A percentile compares a stretch with the other conserved stretches of the same genome.
Conservation (phyloP, 2,888 invertebrate genomes). For the Notodonta ziczac region DNA sequence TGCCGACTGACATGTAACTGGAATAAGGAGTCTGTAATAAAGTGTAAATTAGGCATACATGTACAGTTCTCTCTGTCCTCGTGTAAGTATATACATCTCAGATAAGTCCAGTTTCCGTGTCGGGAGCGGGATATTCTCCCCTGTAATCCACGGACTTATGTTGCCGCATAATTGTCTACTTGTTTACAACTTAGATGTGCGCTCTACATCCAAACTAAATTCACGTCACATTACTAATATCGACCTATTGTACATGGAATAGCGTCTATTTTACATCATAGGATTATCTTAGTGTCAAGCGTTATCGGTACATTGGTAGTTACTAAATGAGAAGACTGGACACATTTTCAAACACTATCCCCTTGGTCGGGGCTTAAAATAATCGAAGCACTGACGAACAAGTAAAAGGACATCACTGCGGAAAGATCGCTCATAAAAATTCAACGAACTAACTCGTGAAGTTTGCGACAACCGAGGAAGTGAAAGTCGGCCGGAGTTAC, state of each 20-base stretch:
- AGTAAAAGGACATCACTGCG: constrained; percentile 5
- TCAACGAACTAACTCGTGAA: constrained; percentile 29
- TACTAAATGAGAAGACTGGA: constrained; percentile 22
- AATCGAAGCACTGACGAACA: constrained; percentile 6
- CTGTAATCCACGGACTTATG: constrained; percentile 14
- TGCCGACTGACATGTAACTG: no score
- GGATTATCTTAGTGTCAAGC: constrained; percentile 20
- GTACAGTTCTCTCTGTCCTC: not conserved
- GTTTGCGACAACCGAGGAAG: constrained; percentile 50
- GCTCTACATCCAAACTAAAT: constrained; percentile 9
- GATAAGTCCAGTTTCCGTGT: not conserved
- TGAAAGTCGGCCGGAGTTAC: constrained; percentile 62
- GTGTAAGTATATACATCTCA: not conserved
- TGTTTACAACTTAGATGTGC: constrained; percentile 25
- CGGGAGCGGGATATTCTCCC: not conserved
- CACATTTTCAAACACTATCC: constrained; percentile 17
- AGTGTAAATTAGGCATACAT: no score
- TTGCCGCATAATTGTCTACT: constrained; percentile 26
- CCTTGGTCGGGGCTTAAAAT: constrained; percentile 9
- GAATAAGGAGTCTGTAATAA: no score
- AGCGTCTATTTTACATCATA: constrained; percentile 23
- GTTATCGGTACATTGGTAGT: not conserved
- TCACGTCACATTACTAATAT: constrained; percentile 11
- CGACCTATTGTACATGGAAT: constrained; percentile 10
- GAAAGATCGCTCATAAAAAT: constrained; percentile 19